phyloP scores from a whole-genome alignment of 1,140 invertebrate genomes.

The Drosophila kohkoa region DNA sequence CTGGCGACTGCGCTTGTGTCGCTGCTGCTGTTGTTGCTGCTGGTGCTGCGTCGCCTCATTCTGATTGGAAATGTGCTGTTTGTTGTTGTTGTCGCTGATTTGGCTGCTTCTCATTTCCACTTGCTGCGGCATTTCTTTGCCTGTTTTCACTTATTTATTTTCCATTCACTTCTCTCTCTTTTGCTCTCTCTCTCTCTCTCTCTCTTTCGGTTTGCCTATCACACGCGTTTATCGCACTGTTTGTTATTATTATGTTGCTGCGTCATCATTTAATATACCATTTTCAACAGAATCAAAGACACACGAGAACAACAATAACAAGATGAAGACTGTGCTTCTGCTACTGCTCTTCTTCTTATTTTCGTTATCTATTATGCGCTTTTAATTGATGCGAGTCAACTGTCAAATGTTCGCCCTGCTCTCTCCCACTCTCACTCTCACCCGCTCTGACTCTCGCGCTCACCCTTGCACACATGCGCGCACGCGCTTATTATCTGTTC shows the following conservation, averaged over 20 bases:
- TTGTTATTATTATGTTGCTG: conserved; percentile 55
- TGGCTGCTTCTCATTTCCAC: conserved; percentile 44
- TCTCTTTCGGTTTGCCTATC: conserved; percentile 6
- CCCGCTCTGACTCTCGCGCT: conserved; percentile 5
- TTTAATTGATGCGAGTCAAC: conserved; percentile 52
- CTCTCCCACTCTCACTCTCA: conserved; percentile 6
- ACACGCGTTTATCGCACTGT: conserved; percentile 53
- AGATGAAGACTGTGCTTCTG: conserved; percentile 1
- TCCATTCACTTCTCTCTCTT: conserved; percentile 31
- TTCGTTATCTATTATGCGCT: conserved; percentile 47
- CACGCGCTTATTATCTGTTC: conserved; percentile 50
- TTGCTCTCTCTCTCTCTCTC: not conserved
- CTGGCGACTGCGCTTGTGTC: conserved; percentile 31
- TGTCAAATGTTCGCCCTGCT: conserved; percentile 37
- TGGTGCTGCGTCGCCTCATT: conserved; percentile 34
- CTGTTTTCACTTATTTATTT: conserved; percentile 17
- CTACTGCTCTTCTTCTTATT: not conserved
- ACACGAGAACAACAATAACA: conserved; percentile 14
- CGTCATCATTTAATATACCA: conserved; percentile 42
- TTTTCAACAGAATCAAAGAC: conserved; percentile 30
- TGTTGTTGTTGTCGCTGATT: conserved; percentile 51
- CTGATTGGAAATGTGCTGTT: conserved; percentile 49
- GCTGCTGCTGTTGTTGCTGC: conserved; percentile 45
- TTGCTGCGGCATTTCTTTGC: conserved; percentile 51
- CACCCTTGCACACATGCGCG: conserved; percentile 21